Evolutionary conservation across 2,797 vertebrate species (phyloP), one percentile per base, ranked within the genome.

Genomic region (Myripristis murdjan): DNA sequence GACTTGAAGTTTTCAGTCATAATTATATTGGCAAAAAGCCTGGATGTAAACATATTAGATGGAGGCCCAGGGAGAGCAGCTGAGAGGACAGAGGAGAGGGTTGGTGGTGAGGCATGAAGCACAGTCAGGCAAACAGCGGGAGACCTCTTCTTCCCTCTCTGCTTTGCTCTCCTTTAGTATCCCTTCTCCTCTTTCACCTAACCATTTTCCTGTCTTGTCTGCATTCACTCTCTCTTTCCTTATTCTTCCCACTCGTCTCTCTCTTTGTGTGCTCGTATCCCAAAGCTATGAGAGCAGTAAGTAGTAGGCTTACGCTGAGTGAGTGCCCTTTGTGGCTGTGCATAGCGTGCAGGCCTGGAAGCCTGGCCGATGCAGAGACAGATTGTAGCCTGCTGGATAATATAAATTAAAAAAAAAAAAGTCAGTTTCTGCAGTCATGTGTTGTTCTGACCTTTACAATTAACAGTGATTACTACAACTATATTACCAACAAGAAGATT

Each of bases 151-250:
- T 41, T 16, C 8, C 33, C n/a, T 43, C 44, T 43, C 5, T 33
- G 3, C 31, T 20, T n/a, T n/a, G n/a, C n/a, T n/a, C n/a, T n/a
- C n/a, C n/a, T n/a, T n/a, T n/a, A n/a, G n/a, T n/a, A n/a, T n/a
- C n/a, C n/a, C n/a, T n/a, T n/a, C n/a, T n/a, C n/a, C n/a, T n/a
- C n/a, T n/a, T n/a, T n/a, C n/a, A n/a, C n/a, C n/a, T n/a, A n/a
- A n/a, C n/a, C n/a, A n/a, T 28, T 28, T 28, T 28, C 26, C 6
- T 4, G 28, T 28, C 28, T 62, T 90, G 73, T 48, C 53, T 59
- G 61, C 31, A 54, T 72, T 33, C 48, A 22, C 15, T 31, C 22
- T 1, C 53, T 22, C 16, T 5, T 23, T 24, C 22, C 4, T 5
- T 24, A 12, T 11, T 4, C n/a, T 31, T 8, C 8, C 24, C n/a